Base-by-base conservation (phyloP, 2,888 invertebrate genomes). In the Linnaemya vulpina region DNA sequence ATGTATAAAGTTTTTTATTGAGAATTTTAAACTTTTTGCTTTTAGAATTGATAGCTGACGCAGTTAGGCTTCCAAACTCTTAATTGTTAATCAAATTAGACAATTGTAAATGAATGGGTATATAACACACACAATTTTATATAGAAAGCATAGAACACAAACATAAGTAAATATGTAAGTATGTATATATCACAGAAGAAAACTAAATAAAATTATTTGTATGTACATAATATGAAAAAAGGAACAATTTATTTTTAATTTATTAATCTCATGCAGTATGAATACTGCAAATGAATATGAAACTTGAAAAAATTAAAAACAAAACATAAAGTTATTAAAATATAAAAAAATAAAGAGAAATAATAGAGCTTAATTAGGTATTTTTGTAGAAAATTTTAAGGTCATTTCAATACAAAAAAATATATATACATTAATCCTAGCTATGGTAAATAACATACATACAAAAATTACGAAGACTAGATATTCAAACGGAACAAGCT, bases 11-110 rank as follows among this genome's bases (percentile, higher is more conserved):
- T 13, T n/a, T 46, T 46, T 15, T n/a, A 35, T 30, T 67, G 77
- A 70, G 53, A 84, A 78, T 60, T 77, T 73, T 4, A 30, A 10
- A 13, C 68, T 60, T 70, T 35, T 43, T n/a, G 15, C 58, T 58
- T 75, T 55, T 76, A 53, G 35, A 80, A 84, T 67, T 76, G 76
- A 80, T 30, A 30, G 30, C 15, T 20, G 76, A 76, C 76, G 73
- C 67, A 74, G 38, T 62, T 65, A 13, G 62, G 62, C 46, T 62
- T 25, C 38, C 20, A 35, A 51, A 58, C 46, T 55, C 2, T n/a
- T 67, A 62, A 20, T 53, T 70, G 49, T 67, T 13, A 22, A 63
- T 38, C 11, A 68, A 15, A 53, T 30, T 58, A 8, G n/a, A 17
- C 53, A 40, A 67, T 4, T 53, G 1, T 67, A n/a, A 25, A 53